Conservation (phyloP, 2,888 invertebrate species). For the Clusia tigrina region DNA sequence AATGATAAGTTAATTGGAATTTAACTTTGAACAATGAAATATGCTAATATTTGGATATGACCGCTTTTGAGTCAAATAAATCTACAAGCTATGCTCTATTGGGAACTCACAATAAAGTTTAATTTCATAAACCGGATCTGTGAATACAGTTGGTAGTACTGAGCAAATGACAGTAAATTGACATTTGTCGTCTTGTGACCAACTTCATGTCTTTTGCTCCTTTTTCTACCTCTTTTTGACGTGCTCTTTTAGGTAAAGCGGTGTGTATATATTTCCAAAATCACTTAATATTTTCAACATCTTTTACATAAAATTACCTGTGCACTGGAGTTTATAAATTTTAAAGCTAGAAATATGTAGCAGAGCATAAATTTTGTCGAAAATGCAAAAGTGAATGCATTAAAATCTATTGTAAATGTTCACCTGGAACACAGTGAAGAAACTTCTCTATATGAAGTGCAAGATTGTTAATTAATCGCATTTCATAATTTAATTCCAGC, state of each 20-base stretch:
- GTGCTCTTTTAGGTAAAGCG: slow-evolving; percentile 56
- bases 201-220: slow-evolving; percentile 55
- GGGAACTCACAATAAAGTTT: no score
- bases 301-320: slow-evolving; percentile 35
- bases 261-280: slow-evolving; percentile 52
- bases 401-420: slow-evolving; percentile 40
- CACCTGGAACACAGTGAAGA: slow-evolving; percentile 32
- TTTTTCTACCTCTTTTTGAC: slow-evolving; percentile 63
- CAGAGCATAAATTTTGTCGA: no score
- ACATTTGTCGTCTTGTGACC: slow-evolving; percentile 35
- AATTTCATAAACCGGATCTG: slow-evolving; percentile 34
- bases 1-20: no score
- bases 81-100: no score
- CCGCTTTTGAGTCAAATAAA: no score
- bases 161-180: slow-evolving; percentile 28
- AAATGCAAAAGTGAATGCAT: slow-evolving; percentile 24
- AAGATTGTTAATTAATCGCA: neutral
- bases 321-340: slow-evolving; percentile 17
- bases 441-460: slow-evolving; percentile 15
- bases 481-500: slow-evolving; percentile 57
- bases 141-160: slow-evolving; percentile 38
- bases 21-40: no score
- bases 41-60: no score
- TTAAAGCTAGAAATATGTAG: no score
- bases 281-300: slow-evolving; percentile 51